Percentiles rank a stretch among this genome's conserved stretches.
Evolutionary conservation across 2,888 invertebrate species (phyloP).

Genomic region (Drosophila paucipuncta): DNA sequence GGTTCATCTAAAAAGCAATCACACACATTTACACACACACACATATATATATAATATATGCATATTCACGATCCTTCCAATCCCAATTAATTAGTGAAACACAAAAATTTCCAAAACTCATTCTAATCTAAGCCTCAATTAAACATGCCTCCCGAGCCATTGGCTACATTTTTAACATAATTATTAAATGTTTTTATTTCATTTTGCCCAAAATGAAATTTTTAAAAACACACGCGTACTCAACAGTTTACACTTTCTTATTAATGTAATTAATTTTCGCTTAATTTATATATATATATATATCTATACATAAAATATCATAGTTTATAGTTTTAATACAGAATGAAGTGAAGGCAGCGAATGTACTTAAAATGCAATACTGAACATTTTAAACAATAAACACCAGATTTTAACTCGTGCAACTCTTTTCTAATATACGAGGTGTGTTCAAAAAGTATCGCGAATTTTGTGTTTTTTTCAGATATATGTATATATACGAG

Average conservation of each 20-base stretch:
- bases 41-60: conserved; percentile 6
- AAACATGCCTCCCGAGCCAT: conserved; percentile 65
- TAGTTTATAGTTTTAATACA: conserved; percentile 49
- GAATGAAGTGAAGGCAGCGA: conserved; percentile 29
- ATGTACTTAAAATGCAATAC: conserved; percentile 68
- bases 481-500: background rate
- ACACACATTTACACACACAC: conserved; percentile 11
- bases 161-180: conserved; percentile 51
- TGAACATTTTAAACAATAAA: conserved; percentile 66
- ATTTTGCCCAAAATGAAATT: conserved; percentile 7
- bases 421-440: background rate
- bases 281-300: conserved; percentile 56
- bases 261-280: conserved; percentile 57
- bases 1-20: conserved; percentile 25
- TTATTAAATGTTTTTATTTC: conserved; percentile 14
- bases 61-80: conserved; percentile 56
- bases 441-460: too few species aligned
- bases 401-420: conserved; percentile 68
- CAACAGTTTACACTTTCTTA: conserved; percentile 44
- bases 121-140: conserved; percentile 37
- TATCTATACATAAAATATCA: conserved; percentile 34
- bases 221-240: background rate
- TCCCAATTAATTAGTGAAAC: conserved; percentile 43
- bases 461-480: too few species aligned
- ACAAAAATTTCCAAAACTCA: conserved; percentile 29